phyloP scores from a whole-genome alignment of 2,113 vertebrate species.

The Poicephalus meyeri region DNA sequence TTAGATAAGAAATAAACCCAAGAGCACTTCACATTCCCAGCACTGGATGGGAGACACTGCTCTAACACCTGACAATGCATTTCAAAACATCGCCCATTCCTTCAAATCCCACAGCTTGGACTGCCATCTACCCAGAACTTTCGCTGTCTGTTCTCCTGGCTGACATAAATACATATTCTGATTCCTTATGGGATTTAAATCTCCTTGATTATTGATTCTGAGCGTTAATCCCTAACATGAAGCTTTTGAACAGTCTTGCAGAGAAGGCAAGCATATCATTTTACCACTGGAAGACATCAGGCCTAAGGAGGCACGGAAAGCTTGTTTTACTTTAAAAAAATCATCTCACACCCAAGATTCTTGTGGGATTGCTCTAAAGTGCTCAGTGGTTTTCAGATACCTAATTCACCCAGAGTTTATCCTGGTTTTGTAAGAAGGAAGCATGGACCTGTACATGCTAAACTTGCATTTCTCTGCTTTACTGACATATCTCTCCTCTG shows the following conservation, averaged over 20 bases:
- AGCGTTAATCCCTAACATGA: not conserved
- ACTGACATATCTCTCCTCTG: not conserved
- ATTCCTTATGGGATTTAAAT: not conserved
- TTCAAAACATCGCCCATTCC: not conserved
- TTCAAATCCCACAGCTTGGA: not conserved
- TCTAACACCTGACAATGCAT: rapidly evolving
- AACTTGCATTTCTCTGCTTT: not conserved
- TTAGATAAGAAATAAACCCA: not conserved
- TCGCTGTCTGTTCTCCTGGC: not conserved
- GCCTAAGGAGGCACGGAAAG: not conserved
- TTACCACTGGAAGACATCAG: not conserved
- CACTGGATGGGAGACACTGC: rapidly evolving
- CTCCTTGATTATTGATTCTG: not conserved
- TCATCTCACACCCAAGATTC: not conserved
- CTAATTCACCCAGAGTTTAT: not conserved
- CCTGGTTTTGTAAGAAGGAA: not conserved
- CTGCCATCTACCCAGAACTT: not conserved
- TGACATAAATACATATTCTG: not conserved
- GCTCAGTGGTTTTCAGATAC: not conserved
- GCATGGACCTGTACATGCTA: not conserved
- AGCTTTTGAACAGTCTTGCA: not conserved
- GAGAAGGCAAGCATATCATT: too few species aligned
- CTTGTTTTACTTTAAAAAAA: not conserved
- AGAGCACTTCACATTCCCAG: too few species aligned
- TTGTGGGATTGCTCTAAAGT: not conserved